Evolutionary conservation across 2,888 invertebrate genomes (phyloP), one percentile per base, ranked within the genome.

Genomic region (Spilarctia lutea): DNA sequence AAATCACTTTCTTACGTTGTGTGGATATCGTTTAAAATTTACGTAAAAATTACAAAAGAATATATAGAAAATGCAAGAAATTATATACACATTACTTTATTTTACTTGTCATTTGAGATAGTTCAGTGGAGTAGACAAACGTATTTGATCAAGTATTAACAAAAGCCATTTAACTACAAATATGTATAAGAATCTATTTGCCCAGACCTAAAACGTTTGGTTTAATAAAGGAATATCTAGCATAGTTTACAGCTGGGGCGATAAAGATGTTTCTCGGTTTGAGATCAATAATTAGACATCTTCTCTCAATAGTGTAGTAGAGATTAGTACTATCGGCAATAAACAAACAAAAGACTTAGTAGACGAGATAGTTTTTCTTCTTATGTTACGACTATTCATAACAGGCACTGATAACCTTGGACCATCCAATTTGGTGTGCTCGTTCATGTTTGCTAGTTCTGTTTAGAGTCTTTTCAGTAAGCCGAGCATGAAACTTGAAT

Each of bases 31-130:
- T 45, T 30, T 35, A 56, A 16, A 60, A 1, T 65, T 52, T 69
- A 69, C 33, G 35, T 56, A 69, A 69, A 35, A 3, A 56, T 27
- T 18, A 69, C 33, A 69, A 52, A 52, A 68, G n/a, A n/a, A 60
- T 27, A 27, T 6, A 60, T 60, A 60, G n/a, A 35, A n/a, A 27
- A n/a, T 24, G 2, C 11, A 24, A n/a, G 52, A 35, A 18, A 3
- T 16, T 16, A 13, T 60, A 6, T 60, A 56, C 52, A 69, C n/a
- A 8, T 52, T 33, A 69, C 48, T 33, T 24, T 16, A 56, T n/a
- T 56, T 56, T n/a, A 56, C 52, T 6, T 3, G 35, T 13, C 35
- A 33, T 33, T 52, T 27, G 27, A 27, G 60, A 27, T 16, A 27
- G 60, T 16, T 3, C 4, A 27, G 13, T 27, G 24, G 33, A 68